Evolutionary conservation across 2,888 invertebrate genomes (phyloP).

Genomic region (Hololepta plana): DNA sequence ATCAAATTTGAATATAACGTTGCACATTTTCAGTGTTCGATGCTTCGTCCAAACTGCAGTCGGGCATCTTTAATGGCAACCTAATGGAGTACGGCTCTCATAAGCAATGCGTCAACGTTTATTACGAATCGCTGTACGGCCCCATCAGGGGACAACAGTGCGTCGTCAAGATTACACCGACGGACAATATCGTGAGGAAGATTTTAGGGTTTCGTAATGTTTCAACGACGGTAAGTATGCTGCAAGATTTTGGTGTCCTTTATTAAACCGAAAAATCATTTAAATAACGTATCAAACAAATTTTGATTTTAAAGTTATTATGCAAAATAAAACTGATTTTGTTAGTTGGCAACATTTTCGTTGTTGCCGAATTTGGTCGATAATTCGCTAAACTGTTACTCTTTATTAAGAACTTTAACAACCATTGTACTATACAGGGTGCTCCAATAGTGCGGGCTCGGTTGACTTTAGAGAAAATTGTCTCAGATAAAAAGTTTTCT

Average conservation of each 20-base stretch:
- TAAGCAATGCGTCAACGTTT: slow-evolving; percentile 24
- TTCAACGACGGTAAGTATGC: slow-evolving; percentile 13
- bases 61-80: slow-evolving; percentile 27
- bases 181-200: slow-evolving; percentile 11
- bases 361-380: too few relatives aligned
- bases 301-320: too few relatives aligned
- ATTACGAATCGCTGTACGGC: slow-evolving; percentile 12
- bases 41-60: slow-evolving; percentile 28
- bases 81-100: slow-evolving; percentile 27
- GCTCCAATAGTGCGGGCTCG: too few relatives aligned
- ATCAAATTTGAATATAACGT: slow-evolving; percentile 1
- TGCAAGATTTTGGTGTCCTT: slow-evolving; percentile 1
- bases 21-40: slow-evolving; percentile 27
- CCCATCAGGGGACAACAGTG: slow-evolving; percentile 26
- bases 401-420: too few relatives aligned
- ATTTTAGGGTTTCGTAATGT: slow-evolving; percentile 16
- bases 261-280: too few relatives aligned
- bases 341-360: too few relatives aligned
- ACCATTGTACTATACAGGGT: too few relatives aligned
- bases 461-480: too few relatives aligned
- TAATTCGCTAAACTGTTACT: too few relatives aligned
- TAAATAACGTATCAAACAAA: too few relatives aligned
- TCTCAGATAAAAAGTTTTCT: too few relatives aligned
- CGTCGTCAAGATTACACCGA: slow-evolving; percentile 17
- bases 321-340: too few relatives aligned